Evolutionary conservation across 2,113 vertebrate genomes (phyloP).

Genomic region (Epinephelus fuscoguttatus): DNA sequence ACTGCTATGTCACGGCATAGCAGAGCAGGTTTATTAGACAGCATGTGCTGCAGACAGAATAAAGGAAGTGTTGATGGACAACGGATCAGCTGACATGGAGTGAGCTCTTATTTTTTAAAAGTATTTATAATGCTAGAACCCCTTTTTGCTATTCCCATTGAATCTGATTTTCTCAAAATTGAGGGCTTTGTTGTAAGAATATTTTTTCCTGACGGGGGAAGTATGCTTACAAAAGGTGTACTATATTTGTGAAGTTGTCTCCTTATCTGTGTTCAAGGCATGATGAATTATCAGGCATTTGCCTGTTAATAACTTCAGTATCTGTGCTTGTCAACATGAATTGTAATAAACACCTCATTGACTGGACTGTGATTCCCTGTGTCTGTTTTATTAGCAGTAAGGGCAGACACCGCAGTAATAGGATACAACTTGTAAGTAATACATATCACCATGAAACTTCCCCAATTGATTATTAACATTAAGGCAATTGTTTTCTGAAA

Average conservation of each 20-base stretch:
- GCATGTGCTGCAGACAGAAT: slow-evolving; percentile 67
- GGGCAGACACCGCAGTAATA: too few relatives aligned
- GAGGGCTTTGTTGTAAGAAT: slow-evolving; percentile 30
- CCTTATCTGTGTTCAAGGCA: slow-evolving; percentile 52
- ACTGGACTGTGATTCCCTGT: slow-evolving; percentile 36
- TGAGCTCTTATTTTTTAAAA: not conserved
- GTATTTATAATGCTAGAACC: slow-evolving; percentile 21
- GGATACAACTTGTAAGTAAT: too few relatives aligned
- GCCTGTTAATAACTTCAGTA: slow-evolving; percentile 53
- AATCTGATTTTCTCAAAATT: slow-evolving; percentile 31
- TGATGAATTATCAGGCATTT: slow-evolving; percentile 46
- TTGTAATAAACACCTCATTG: slow-evolving; percentile 71
- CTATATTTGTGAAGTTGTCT: slow-evolving; percentile 56
- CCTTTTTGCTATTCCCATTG: slow-evolving; percentile 25
- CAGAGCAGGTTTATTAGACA: slow-evolving; percentile 29
- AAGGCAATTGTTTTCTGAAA: too few relatives aligned
- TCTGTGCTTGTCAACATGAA: slow-evolving; percentile 67
- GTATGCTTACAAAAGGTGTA: slow-evolving; percentile 38
- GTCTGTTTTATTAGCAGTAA: slow-evolving; percentile 7
- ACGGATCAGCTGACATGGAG: slow-evolving; percentile 17
- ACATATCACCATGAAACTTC: too few relatives aligned
- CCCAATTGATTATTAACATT: too few relatives aligned
- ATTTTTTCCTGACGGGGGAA: slow-evolving; percentile 23
- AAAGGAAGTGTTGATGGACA: slow-evolving; percentile 64
- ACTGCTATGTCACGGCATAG: slow-evolving; percentile 21